These are phyloP conservation scores for Chrysina gloriosa DNA, from an alignment of 2,888 invertebrate genomes.

Conservation along the genomic window DNA sequence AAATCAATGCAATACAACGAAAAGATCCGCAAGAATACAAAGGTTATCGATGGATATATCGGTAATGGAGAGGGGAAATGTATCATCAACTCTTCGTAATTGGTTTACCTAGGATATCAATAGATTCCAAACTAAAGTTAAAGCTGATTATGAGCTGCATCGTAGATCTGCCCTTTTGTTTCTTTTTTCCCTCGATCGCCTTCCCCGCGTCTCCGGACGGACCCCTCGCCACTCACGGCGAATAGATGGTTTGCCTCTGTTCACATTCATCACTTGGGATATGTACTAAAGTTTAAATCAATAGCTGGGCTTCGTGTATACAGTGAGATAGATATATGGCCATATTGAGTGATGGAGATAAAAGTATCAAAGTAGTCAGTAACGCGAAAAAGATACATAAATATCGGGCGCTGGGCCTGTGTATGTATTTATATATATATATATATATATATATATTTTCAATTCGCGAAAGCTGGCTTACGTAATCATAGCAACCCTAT, in stretches of 20 bases:
- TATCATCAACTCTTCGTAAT: too few relatives aligned
- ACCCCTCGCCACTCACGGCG: slow-evolving; percentile 48
- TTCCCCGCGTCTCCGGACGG: too few relatives aligned
- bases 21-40: too few relatives aligned
- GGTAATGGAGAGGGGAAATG: too few relatives aligned
- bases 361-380: slow-evolving; percentile 61
- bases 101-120: too few relatives aligned
- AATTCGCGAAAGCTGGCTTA: not conserved
- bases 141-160: too few relatives aligned
- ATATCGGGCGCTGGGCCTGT: slow-evolving; percentile 47
- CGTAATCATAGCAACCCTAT: too few relatives aligned
- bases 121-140: too few relatives aligned
- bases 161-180: slow-evolving; percentile 45
- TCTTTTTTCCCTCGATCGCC: not conserved
- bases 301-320: slow-evolving; percentile 58
- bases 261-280: slow-evolving; percentile 62
- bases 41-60: too few relatives aligned
- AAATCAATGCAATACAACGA: too few relatives aligned
- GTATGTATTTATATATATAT: not conserved
- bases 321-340: slow-evolving; percentile 59
- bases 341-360: slow-evolving; percentile 60
- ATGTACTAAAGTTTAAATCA: slow-evolving; percentile 63
- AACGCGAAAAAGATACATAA: slow-evolving; percentile 56
- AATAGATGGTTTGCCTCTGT: slow-evolving; percentile 59
- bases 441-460: slow-evolving; percentile 9